Percentiles rank a stretch among this genome's conserved stretches.
These are phyloP conservation scores for Blastobasis lacticolella DNA, from an alignment of 2,888 invertebrate species.

Conservation along the genomic window DNA sequence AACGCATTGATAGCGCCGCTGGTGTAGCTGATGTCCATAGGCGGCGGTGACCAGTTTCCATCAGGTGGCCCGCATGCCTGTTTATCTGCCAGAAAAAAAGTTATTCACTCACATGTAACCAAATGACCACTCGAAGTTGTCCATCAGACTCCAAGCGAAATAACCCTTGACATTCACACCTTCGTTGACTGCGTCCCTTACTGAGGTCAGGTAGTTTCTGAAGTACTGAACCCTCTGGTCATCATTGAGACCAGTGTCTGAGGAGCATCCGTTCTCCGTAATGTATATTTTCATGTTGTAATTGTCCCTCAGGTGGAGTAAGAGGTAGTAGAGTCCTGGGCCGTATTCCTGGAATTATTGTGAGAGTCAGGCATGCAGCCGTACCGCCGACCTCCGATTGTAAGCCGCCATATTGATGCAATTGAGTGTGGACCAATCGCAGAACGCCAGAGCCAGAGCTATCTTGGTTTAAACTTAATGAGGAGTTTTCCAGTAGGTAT, in stretches of 20 bases:
- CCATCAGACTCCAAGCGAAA: constrained; percentile 73
- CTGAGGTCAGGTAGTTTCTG: constrained; percentile 39
- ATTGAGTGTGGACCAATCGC: too few relatives aligned
- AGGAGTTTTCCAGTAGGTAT: too few relatives aligned
- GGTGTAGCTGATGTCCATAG: too few relatives aligned
- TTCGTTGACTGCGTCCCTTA: constrained; percentile 45
- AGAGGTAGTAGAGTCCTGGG: constrained; percentile 18
- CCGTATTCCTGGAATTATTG: constrained; percentile 17
- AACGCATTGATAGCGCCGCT: too few relatives aligned
- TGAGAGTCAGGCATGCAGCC: too few relatives aligned
- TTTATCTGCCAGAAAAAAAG: background rate
- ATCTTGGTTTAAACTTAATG: too few relatives aligned
- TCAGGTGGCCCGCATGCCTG: too few relatives aligned
- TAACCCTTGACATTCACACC: constrained; percentile 57
- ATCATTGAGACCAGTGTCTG: constrained; percentile 44
- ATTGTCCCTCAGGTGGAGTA: constrained; percentile 17
- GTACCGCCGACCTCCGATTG: too few relatives aligned
- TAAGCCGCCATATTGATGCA: too few relatives aligned
- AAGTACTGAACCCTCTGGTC: constrained; percentile 36
- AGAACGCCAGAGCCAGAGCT: too few relatives aligned
- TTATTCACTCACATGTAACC: constrained; percentile 59
- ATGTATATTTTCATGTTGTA: constrained; percentile 30
- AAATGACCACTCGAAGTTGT: constrained; percentile 73
- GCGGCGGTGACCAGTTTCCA: too few relatives aligned
- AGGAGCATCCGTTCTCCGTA: constrained; percentile 69